Base-by-base conservation (phyloP, 1,140 invertebrate genomes). In the Mya arenaria region DNA sequence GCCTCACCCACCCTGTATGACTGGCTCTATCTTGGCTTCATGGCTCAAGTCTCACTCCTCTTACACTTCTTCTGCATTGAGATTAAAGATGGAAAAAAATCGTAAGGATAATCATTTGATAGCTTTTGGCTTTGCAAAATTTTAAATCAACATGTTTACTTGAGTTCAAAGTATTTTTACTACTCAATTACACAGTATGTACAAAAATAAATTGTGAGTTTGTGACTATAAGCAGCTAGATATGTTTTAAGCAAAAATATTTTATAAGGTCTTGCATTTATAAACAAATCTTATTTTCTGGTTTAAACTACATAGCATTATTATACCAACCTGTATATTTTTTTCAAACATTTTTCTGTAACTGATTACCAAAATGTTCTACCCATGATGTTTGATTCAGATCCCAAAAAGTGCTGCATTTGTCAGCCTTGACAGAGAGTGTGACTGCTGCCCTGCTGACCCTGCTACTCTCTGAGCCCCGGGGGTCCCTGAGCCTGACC, bases 11-110 rank as follows among this genome's bases (percentile, higher is more conserved):
- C 94, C 37, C 94, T 97, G n/a, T 99, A 99, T 90, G 98, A 99
- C 89, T 98, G 97, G 96, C 94, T 98, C 0, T 99, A 98, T 92
- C 94, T 99, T 19, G 96, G 97, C 1, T 99, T 99, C 88, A 98
- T 99, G 97, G 96, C 95, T 0, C 89, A 98, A 8, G 86, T 98
- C 48, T 95, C 97, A 0, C 91, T 98, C 15, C 95, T 98, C 37
- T 93, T 98, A 74, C 97, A 99, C 92, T 97, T 96, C 94, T 97
- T 97, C 88, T 98, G 96, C 89, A 98, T 98, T 60, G 97, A 98
- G 84, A 91, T 95, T 94, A 95, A 96, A 25, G 94, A 96, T 44
- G 95, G 96, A 90, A 94, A 95, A 85, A 94, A 96, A 87, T 95
- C 94, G 95, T 96, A 93, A 92, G 69, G 60, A 72, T 28, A 17